A percentile compares a stretch with the other conserved stretches of the same genome.
phyloP scores from a whole-genome alignment of 1,140 invertebrate genomes.

The Contarinia nasturtii region DNA sequence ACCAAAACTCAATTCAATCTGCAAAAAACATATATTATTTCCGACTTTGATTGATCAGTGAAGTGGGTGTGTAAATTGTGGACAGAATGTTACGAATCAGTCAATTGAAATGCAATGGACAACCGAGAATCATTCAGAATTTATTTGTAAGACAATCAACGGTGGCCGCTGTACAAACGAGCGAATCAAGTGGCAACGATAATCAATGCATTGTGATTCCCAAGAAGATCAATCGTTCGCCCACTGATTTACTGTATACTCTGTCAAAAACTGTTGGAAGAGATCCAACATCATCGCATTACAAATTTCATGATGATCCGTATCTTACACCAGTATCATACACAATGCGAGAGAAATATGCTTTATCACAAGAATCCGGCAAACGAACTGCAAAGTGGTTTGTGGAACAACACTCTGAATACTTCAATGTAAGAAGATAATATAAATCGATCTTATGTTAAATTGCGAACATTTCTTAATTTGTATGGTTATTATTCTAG shows the following conservation, averaged over 20 bases:
- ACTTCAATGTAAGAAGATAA: slow-evolving; percentile 35
- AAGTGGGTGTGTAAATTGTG: too few relatives aligned
- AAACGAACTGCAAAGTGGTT: slow-evolving; percentile 74
- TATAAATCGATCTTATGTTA: slow-evolving; percentile 1
- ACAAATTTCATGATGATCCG: slow-evolving; percentile 81
- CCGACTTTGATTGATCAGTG: too few relatives aligned
- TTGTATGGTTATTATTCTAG: slow-evolving; percentile 5
- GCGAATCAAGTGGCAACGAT: too few relatives aligned
- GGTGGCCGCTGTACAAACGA: too few relatives aligned
- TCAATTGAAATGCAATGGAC: too few relatives aligned
- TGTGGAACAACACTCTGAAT: slow-evolving; percentile 47
- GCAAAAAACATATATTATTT: too few relatives aligned
- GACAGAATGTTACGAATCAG: too few relatives aligned
- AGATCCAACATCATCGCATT: slow-evolving; percentile 64
- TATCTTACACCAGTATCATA: slow-evolving; percentile 64
- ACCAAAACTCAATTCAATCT: too few relatives aligned
- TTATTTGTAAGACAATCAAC: too few relatives aligned
- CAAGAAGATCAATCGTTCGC: slow-evolving; percentile 44
- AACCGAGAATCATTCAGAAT: too few relatives aligned
- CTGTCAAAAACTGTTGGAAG: slow-evolving; percentile 48
- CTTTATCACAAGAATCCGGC: slow-evolving; percentile 68
- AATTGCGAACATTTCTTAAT: too few relatives aligned
- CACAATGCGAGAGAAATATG: slow-evolving; percentile 46
- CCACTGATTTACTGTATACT: slow-evolving; percentile 67
- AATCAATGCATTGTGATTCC: slow-evolving; percentile 46